Base-by-base conservation (phyloP, 1,140 invertebrate species). In the Neodiprion virginianus region DNA sequence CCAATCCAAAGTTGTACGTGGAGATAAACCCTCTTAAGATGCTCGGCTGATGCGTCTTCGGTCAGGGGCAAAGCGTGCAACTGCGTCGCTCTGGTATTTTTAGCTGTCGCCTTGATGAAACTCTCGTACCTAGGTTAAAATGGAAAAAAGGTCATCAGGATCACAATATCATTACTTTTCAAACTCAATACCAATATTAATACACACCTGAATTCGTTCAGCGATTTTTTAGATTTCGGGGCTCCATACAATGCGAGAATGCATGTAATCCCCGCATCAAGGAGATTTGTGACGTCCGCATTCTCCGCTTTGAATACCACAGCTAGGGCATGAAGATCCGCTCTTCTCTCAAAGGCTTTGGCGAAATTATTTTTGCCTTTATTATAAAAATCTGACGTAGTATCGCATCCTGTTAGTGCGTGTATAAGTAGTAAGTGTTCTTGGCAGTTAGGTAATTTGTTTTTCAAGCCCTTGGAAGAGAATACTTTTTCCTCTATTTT, bases 341-440 rank as follows among this genome's bases (percentile, higher is more conserved):
- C 17, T 21, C 17, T 21, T 21, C 17, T 21, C 17, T 21, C 17
- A 21, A 21, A 21, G 17, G 17, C 17, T 21, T 21, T 21, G 17
- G 17, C 17, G 17, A 21, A 21, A 21, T 21, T 21, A 21, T 21
- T 21, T 84, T 84, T 84, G 70, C 78, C 78, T 75, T 82, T 81
- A 79, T 81, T 82, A 81, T 80, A 85, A 61, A 85, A 78, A 67
- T 83, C 81, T 79, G 82, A 86, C 77, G 79, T 84, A 40, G 81
- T 85, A 72, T 85, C 84, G 79, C 84, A 83, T 66, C 83, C 83
- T 78, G 73, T 83, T n/a, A 85, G 79, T 77, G 84, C 83, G 74
- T 85, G 81, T 74, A 82, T 74, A 80, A 85, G 83, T 76, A 84
- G 77, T 78, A 84, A 81, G 70, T 84, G 76, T 73, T 80, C 79